phyloP scores from a whole-genome alignment of 2,888 invertebrate genomes.

The Gibbula magus region DNA sequence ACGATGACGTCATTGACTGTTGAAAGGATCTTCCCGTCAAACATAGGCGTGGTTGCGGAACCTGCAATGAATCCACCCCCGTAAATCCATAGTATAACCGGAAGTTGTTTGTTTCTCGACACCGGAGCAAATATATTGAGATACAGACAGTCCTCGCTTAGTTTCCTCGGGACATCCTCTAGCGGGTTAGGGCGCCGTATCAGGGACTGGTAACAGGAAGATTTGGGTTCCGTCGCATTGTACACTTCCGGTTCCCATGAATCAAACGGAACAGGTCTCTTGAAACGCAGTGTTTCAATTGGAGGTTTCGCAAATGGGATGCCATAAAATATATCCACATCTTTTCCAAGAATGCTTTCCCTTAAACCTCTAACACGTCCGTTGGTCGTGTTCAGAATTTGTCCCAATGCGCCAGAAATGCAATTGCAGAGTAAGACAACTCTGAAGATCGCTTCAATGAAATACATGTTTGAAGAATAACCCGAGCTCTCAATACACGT shows the following conservation, averaged over 20 bases:
- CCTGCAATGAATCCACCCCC: conserved; percentile 96
- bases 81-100: conserved; percentile 88
- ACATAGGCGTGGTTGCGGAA: conserved; percentile 84
- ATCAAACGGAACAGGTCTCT: background rate
- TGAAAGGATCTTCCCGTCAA: conserved; percentile 82
- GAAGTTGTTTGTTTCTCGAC: background rate
- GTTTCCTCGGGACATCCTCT: background rate
- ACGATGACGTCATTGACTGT: conserved; percentile 93
- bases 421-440: too few relatives aligned
- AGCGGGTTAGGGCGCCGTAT: background rate
- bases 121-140: conserved; percentile 34
- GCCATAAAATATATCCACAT: conserved; percentile 1
- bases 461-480: too few relatives aligned
- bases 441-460: too few relatives aligned
- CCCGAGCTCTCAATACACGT: too few relatives aligned
- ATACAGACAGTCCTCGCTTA: conserved; percentile 34
- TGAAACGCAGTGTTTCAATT: background rate
- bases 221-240: background rate
- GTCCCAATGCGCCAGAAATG: background rate
- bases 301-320: conserved; percentile 29
- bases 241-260: conserved; percentile 66
- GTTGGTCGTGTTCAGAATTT: background rate
- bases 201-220: background rate
- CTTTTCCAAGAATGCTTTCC: conserved; percentile 1
- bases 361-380: conserved; percentile 27